Evolutionary conservation across 2,888 invertebrate genomes (phyloP).

Genomic region (Rhamphomyia laevipes): DNA sequence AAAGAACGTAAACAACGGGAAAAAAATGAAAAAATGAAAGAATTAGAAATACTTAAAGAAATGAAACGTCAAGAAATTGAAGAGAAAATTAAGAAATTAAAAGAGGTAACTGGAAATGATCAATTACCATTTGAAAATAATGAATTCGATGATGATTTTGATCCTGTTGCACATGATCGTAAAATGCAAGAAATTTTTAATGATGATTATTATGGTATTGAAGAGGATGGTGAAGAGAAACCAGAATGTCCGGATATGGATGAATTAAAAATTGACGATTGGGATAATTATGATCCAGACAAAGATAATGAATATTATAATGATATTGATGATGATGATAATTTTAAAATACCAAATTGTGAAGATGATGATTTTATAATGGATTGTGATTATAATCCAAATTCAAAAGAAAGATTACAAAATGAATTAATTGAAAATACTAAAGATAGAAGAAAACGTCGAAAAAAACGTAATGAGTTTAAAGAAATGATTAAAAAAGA

Average conservation of each 20-base stretch:
- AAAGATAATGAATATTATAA: conserved; percentile 55
- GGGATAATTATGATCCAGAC: conserved; percentile 41
- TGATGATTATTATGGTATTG: conserved; percentile 72
- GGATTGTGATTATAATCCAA: conserved; percentile 76
- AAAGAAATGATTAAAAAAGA: conserved; percentile 57
- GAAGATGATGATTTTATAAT: conserved; percentile 79
- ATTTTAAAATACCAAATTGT: conserved; percentile 45
- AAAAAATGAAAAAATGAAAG: conserved; percentile 69
- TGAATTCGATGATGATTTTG: conserved; percentile 83
- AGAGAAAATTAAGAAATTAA: conserved; percentile 74
- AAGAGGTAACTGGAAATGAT: conserved; percentile 77
- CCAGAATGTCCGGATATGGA: conserved; percentile 79
- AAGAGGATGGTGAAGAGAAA: conserved; percentile 57
- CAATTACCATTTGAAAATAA: conserved; percentile 46
- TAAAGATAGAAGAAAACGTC: conserved; percentile 45
- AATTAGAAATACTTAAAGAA: conserved; percentile 76
- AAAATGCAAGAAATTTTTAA: conserved; percentile 79
- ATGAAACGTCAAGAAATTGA: conserved; percentile 82
- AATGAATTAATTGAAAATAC: conserved; percentile 47
- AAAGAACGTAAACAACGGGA: conserved; percentile 65
- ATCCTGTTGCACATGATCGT: conserved; percentile 76
- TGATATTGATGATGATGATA: conserved; percentile 39
- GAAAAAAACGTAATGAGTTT: conserved; percentile 61
- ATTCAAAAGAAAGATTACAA: conserved; percentile 41
- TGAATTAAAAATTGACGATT: conserved; percentile 34